Evolutionary conservation across 2,113 vertebrate species (phyloP), one percentile per base, ranked within the genome.

Genomic region (Nycticorax nycticorax): DNA sequence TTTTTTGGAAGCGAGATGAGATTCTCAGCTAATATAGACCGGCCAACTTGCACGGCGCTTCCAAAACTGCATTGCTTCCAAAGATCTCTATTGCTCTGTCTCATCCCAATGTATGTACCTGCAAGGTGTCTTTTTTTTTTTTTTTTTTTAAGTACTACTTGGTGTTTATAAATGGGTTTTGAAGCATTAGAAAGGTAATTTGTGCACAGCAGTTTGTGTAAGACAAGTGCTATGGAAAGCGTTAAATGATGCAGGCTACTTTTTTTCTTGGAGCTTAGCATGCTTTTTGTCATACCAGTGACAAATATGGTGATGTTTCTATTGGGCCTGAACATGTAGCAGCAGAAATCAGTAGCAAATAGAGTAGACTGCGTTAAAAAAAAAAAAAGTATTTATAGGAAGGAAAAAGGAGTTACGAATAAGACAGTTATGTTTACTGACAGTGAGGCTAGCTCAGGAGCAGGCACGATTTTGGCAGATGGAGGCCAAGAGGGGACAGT

Each of bases 91-190:
- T 27, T 56, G 33, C 82, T 83, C 20, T 6, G 8, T 73, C 41
- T 80, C 27, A 71, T 85, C 45, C 83, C 67, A 80, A 66, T 22
- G 10, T 23, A 26, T 3, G 27, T 0, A 4, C 16, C 39, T 66
- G 35, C 5, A 1, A 78, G 5, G 12, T 45, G 13, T 59, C 56
- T 1, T 0, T 20, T 43, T 22, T 64, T 59, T 45, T 1, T 0
- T 19, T 41, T 22, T 60, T 59, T 45, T 27, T 22, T 3, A 39
- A 47, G 22, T 48, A 20, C 35, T n/a, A 6, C 45, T 32, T 86
- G 30, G 14, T 35, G 71, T 47, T 92, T 79, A 55, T 43, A 71
- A 47, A 18, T 5, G 5, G 10, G 8, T 15, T 92, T 59, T 68
- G 47, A 84, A 86, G 60, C 32, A 37, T 23, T 56, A 20, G 24